phyloP scores from a whole-genome alignment of 2,797 vertebrate species.

The Salarias fasciatus region DNA sequence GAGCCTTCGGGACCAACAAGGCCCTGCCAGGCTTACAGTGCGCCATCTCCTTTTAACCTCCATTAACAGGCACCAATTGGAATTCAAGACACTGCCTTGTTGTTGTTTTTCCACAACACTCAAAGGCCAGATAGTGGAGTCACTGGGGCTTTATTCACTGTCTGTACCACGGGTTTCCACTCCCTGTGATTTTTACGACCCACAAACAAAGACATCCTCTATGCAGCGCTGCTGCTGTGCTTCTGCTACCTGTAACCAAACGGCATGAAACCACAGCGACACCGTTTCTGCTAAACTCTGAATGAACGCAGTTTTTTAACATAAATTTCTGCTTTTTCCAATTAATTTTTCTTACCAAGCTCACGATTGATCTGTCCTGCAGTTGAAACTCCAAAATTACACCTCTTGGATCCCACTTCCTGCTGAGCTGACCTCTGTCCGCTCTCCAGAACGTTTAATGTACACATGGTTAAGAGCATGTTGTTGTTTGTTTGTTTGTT shows the following conservation, averaged over 20 bases:
- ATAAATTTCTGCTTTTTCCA: too few species aligned
- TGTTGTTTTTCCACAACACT: slow-evolving; percentile 52
- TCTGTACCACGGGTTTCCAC: slow-evolving; percentile 50
- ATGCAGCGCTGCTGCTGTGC: slow-evolving; percentile 40
- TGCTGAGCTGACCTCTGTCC: too few species aligned
- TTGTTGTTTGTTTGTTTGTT: too few species aligned
- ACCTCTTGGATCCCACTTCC: too few species aligned
- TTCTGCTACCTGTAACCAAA: slow-evolving; percentile 48
- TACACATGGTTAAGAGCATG: too few species aligned
- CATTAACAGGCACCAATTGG: slow-evolving; percentile 64
- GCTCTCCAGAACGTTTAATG: too few species aligned
- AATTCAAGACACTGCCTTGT: slow-evolving; percentile 71
- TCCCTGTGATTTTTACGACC: slow-evolving; percentile 40
- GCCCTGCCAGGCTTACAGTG: slow-evolving; percentile 65
- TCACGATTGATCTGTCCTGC: too few species aligned
- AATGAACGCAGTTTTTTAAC: too few species aligned
- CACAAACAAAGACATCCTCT: slow-evolving; percentile 57
- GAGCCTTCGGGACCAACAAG: slow-evolving; percentile 63
- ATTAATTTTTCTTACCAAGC: too few species aligned
- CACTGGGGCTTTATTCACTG: slow-evolving; percentile 60
- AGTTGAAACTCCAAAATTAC: too few species aligned
- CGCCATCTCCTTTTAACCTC: slow-evolving; percentile 60
- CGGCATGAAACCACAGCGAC: slow-evolving; percentile 1
- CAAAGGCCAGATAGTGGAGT: slow-evolving; percentile 58
- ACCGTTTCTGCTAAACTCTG: neutral